Base-by-base conservation (phyloP, 2,888 invertebrate species). In the Ommatoiulus sabulosus region DNA sequence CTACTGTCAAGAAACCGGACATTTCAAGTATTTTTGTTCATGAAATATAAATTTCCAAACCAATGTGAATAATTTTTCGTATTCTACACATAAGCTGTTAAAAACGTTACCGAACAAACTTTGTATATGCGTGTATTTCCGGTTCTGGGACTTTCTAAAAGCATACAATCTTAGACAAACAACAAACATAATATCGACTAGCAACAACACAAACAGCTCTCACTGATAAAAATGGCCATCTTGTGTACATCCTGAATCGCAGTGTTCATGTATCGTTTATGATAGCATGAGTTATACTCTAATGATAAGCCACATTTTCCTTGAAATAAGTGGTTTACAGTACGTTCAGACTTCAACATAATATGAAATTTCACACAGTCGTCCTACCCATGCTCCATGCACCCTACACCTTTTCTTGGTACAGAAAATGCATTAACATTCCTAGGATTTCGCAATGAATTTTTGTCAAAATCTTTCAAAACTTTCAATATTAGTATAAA, bases 301-400 rank as follows among this genome's bases (percentile, higher is more conserved):
- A n/a, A n/a, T 63, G 63, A 63, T 63, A 63, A 63, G 63, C 63
- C 8, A 5, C 63, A 63, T 20, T 63, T 63, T 20, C 63, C n/a
- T 20, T 20, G 63, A 63, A 63, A 63, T 20, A 63, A 63, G 63
- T 20, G 63, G 63, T 63, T 15, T 63, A 5, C 20, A n/a, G 20
- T 20, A 63, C n/a, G n/a, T 63, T 63, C 63, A 20, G n/a, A 63
- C 8, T 12, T 0, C 3, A 63, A 63, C 20, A 63, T 63, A 20
- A 20, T 63, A 6, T 63, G 63, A 4, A 63, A 63, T 63, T n/a
- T 63, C 63, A 63, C 20, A 20, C 15, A 57, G 4, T 15, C 63
- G 63, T 63, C 63, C 63, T 15, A 63, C 63, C 63, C 20, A 63
- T n/a, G n/a, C n/a, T n/a, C n/a, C n/a, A n/a, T n/a, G n/a, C n/a